phyloP scores from a whole-genome alignment of 2,113 vertebrate species.

The Cygnus atratus region DNA sequence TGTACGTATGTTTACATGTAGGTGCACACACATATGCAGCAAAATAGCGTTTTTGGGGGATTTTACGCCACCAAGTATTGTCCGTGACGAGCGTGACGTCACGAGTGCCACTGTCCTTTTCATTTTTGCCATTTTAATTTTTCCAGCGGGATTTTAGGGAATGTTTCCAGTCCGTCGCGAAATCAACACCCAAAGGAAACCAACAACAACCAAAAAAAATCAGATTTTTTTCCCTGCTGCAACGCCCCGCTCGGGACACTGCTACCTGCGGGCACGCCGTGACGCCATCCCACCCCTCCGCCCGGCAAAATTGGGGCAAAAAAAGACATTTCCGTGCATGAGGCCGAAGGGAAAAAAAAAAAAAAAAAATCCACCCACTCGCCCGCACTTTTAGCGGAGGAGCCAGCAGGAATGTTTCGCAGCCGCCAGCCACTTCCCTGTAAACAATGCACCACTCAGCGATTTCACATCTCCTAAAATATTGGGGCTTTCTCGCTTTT shows the following conservation, averaged over 20 bases:
- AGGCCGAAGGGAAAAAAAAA: background rate
- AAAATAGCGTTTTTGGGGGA: background rate
- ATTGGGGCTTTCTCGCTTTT: background rate
- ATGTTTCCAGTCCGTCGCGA: background rate
- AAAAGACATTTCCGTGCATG: background rate
- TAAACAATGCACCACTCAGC: background rate
- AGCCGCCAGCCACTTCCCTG: background rate
- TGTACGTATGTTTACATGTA: fast-evolving
- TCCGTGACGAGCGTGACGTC: conserved; percentile 53
- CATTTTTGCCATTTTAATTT: background rate
- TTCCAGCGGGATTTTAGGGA: background rate
- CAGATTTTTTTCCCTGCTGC: background rate
- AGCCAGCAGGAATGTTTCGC: background rate
- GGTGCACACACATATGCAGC: background rate
- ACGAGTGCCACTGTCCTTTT: background rate
- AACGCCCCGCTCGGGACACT: background rate
- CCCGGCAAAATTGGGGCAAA: background rate
- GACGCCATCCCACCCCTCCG: background rate
- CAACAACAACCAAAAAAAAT: background rate
- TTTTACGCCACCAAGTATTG: conserved; percentile 18
- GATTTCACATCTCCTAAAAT: background rate
- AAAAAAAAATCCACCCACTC: background rate
- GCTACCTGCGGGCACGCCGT: background rate
- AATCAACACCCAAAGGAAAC: background rate
- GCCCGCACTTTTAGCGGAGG: background rate